A percentile compares a stretch with the other conserved stretches of the same genome.
Conservation (phyloP, 2,113 vertebrate genomes). For the Gobiocypris rarus region DNA sequence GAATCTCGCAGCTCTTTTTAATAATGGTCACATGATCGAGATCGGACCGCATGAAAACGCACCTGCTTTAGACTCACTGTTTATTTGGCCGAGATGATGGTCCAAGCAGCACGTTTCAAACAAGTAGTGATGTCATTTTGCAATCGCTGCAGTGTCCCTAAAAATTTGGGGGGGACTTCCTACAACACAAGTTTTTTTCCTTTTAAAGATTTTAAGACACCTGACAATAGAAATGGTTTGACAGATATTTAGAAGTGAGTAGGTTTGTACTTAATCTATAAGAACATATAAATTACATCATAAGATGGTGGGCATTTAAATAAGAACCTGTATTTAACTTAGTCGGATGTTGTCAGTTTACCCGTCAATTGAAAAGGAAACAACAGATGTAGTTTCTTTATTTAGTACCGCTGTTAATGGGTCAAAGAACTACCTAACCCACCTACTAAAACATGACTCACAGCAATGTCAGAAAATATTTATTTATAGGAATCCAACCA, state of each 20-base stretch:
- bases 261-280: constrained; percentile 1
- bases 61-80: no score
- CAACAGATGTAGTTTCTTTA: constrained; percentile 2
- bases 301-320: neutral
- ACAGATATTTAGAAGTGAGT: neutral
- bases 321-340: neutral
- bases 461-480: neutral
- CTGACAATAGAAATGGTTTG: neutral
- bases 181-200: neutral
- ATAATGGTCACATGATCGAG: no score
- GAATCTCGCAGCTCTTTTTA: no score
- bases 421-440: constrained; percentile 8
- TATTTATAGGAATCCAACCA: constrained; percentile 1
- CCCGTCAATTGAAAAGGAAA: neutral
- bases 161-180: no score
- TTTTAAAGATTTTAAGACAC: neutral
- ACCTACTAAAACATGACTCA: neutral
- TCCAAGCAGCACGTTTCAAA: no score
- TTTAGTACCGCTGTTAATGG: neutral
- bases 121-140: no score
- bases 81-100: no score
- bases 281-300: neutral
- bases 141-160: no score
- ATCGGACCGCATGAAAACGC: no score
- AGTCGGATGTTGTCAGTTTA: constrained; percentile 12